Base-by-base conservation (phyloP, 2,113 vertebrate genomes). In the Zapus hudsonius region DNA sequence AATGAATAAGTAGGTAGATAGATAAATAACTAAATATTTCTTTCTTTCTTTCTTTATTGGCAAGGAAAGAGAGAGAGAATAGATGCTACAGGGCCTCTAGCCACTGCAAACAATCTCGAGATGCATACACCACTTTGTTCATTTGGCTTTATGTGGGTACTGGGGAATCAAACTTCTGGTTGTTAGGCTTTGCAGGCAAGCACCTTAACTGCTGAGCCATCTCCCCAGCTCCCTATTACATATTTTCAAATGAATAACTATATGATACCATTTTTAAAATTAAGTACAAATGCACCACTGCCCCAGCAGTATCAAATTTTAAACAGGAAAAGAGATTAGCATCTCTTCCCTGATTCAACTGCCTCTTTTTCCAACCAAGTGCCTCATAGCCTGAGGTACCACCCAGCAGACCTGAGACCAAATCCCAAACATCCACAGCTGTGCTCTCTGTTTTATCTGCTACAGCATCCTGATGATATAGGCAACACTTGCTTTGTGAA, bases 201-300 rank as follows among this genome's bases (percentile, higher is more conserved):
- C 16, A 15, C 11, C 52, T 52, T 52, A 52, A 52, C 52, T 15
- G 16, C 52, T 52, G 52, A 52, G 52, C 52, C 52, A 52, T 52
- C 52, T 52, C 52, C 12, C 52, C 52, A 52, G 52, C 52, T 13
- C 52, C 52, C 84, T 33, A 16, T 16, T 78, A 19, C 13, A 44
- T 31, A 73, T 36, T 90, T 88, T 69, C 40, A 4, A 90, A 84
- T 59, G 31, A 85, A 27, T 72, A 96, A 84, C 66, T 76, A 75
- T 20, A 19, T 15, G 11, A 38, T 57, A 15, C 17, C 67, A 52
- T 82, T 70, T 87, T 61, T 82, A 15, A n/a, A n/a, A 40, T 66
- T 44, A 81, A 64, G 40, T 70, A 57, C 3, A 42, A n/a, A 78
- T 57, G 33, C 33, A 73, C 66, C 29, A 38, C 1, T 88, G 73